Conservation (phyloP, 2,113 vertebrate species). For the Pipra filicauda region DNA sequence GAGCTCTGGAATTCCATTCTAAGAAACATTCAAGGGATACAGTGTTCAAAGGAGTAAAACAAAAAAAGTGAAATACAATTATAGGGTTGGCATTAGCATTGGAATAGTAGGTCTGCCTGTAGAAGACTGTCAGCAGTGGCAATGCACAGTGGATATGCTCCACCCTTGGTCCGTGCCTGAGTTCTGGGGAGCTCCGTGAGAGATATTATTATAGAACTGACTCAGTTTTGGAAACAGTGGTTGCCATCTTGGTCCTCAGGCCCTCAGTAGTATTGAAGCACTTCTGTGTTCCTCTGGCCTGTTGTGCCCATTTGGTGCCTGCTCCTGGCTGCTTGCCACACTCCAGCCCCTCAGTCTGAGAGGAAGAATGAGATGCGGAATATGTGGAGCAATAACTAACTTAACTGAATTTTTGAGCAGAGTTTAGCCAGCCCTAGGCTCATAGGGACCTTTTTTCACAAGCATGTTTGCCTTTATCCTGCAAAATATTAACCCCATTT, state of each 20-base stretch:
- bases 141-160: not conserved
- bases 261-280: not conserved
- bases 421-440: not conserved
- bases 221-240: not conserved
- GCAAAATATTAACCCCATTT: not conserved
- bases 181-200: not conserved
- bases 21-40: not conserved
- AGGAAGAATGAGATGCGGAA: not conserved
- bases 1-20: not conserved
- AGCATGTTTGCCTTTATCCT: not conserved
- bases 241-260: not conserved
- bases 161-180: not conserved
- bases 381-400: not conserved
- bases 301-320: not conserved
- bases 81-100: not conserved
- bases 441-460: not conserved
- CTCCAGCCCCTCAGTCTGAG: not conserved
- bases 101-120: not conserved
- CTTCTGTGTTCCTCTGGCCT: not conserved
- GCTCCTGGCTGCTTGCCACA: not conserved
- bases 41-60: not conserved
- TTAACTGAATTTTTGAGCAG: not conserved
- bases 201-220: not conserved
- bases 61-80: not conserved
- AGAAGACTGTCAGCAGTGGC: not conserved